Percentiles rank a stretch among this genome's conserved stretches.
These are phyloP conservation scores for Siniperca obscura DNA, from an alignment of 2,797 vertebrate species.

Conservation along the genomic window DNA sequence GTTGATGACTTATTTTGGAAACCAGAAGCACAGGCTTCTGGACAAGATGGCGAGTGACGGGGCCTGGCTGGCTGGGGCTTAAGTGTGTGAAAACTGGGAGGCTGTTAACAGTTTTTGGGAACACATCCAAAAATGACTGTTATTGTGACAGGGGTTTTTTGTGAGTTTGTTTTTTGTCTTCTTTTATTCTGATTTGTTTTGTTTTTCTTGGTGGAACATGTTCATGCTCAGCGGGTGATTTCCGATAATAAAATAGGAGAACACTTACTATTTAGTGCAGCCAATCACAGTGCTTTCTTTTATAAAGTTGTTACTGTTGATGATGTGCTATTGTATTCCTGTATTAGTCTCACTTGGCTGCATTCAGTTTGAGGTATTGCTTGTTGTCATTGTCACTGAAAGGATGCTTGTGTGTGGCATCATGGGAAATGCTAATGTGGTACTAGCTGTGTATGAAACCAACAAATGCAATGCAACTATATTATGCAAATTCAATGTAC, in stretches of 20 bases:
- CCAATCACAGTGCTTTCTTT: slow-evolving; percentile 54
- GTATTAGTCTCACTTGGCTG: slow-evolving; percentile 59
- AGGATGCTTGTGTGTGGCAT: slow-evolving; percentile 38
- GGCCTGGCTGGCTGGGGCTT: slow-evolving; percentile 85
- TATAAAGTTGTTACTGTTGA: slow-evolving; percentile 60
- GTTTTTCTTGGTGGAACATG: slow-evolving; percentile 41
- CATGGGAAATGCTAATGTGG: slow-evolving; percentile 58
- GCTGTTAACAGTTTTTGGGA: slow-evolving; percentile 91
- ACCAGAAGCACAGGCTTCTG: slow-evolving; percentile 84
- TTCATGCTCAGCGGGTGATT: slow-evolving; percentile 48
- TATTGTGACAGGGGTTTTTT: slow-evolving; percentile 37
- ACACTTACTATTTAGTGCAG: slow-evolving; percentile 36
- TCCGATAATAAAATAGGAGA: slow-evolving; percentile 47
- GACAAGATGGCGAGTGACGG: slow-evolving; percentile 88
- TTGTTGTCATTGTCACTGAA: slow-evolving; percentile 42
- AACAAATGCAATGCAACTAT: slow-evolving; percentile 20
- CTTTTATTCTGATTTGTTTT: slow-evolving; percentile 51
- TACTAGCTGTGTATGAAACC: slow-evolving; percentile 45
- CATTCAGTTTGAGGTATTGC: slow-evolving; percentile 56
- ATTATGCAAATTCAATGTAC: slow-evolving; percentile 26
- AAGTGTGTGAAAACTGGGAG: slow-evolving; percentile 87
- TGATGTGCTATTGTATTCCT: slow-evolving; percentile 55
- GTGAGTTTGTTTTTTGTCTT: slow-evolving; percentile 77
- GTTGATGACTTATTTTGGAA: slow-evolving; percentile 90
- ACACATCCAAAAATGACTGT: slow-evolving; percentile 80